phyloP scores from a whole-genome alignment of 2,888 invertebrate genomes.

The Sinopyrophorus schimmeli region DNA sequence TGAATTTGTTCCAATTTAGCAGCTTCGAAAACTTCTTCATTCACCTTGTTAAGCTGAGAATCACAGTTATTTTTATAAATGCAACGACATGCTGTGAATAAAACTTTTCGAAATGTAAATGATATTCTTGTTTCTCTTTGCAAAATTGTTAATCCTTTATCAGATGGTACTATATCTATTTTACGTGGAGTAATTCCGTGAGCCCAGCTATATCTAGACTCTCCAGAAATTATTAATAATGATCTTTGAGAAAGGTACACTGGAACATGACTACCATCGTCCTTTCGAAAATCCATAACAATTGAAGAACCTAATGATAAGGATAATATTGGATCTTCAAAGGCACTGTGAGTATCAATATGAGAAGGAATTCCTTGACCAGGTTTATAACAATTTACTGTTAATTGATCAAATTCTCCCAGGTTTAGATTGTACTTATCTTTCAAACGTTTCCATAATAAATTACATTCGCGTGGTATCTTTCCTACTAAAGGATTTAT shows the following conservation, averaged over 20 bases:
- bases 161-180: conserved; percentile 70
- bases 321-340: conserved; percentile 85
- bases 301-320: conserved; percentile 81
- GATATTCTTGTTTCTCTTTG: conserved; percentile 70
- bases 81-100: conserved; percentile 66
- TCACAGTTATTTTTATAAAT: conserved; percentile 70
- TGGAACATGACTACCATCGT: conserved; percentile 61
- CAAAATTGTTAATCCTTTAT: conserved; percentile 60
- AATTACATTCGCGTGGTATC: conserved; percentile 72
- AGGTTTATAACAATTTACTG: conserved; percentile 80
- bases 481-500: conserved; percentile 64
- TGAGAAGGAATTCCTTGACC: conserved; percentile 96
- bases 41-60: conserved; percentile 49
- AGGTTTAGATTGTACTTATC: conserved; percentile 51
- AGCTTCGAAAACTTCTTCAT: conserved; percentile 59
- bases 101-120: conserved; percentile 79
- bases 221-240: conserved; percentile 77
- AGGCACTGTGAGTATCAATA: conserved; percentile 94
- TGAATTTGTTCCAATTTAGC: conserved; percentile 70
- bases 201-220: conserved; percentile 74
- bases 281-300: conserved; percentile 86
- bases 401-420: conserved; percentile 76
- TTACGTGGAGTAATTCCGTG: conserved; percentile 86
- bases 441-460: conserved; percentile 65
- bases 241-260: conserved; percentile 72